Evolutionary conservation across 2,888 invertebrate species (phyloP), one percentile per base, ranked within the genome.

Genomic region (Liposcelis brunnea): DNA sequence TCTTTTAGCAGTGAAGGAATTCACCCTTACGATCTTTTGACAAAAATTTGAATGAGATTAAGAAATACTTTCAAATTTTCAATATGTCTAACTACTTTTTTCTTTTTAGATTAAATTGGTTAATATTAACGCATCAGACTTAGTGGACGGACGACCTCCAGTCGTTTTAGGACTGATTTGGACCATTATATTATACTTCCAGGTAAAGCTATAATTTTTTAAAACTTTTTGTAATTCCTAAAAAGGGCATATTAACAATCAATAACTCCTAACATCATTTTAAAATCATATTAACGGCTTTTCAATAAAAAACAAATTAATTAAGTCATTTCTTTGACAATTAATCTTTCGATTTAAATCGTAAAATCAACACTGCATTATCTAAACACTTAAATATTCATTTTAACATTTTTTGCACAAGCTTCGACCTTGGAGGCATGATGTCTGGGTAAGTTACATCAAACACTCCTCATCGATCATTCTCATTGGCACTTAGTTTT

Each of bases 141-240:
- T 95, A 61, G 94, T 94, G 52, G 94, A 95, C 67, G 95, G 95
- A 57, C 75, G 93, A 67, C 91, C 94, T 46, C 84, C 94, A 49
- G 94, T 95, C 59, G 93, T 95, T 48, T 74, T 95, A 54, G 95
- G 95, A 52, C 78, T 95, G 45, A 89, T 95, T 58, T 95, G 95
- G 95, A 95, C 93, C 59, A 93, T 95, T 63, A 95, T 95, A 63
- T 73, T 95, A 49, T 93, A 94, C 69, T 95, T 95, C 83, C 94
- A 95, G 83, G 95, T 94, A 74, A 64, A 57, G n/a, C 31, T 16
- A 38, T 44, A 35, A 43, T 21, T 19, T n/a, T n/a, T n/a, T n/a
- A n/a, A n/a, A n/a, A n/a, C n/a, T n/a, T n/a, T n/a, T n/a, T 43
- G 6, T n/a, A 33, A 21, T 47, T 31, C 12, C 2, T 21, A 49